Base-by-base conservation (phyloP, 2,888 invertebrate species). In the Hofmannophila pseudospretella region DNA sequence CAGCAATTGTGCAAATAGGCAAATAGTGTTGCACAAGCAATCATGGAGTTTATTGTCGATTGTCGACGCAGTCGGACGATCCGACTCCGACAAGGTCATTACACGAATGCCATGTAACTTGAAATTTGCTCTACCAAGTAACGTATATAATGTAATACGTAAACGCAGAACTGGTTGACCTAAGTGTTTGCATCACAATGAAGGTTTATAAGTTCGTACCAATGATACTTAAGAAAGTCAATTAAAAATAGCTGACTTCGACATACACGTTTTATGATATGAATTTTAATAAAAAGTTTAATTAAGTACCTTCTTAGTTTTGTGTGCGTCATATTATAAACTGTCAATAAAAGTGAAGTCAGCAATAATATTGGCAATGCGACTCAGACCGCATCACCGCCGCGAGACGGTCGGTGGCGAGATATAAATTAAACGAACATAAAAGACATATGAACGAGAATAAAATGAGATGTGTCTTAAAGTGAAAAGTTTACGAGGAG, bases 401-500 rank as follows among this genome's bases (percentile, higher is more conserved):
- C 49, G 42, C 38, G 44, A 39, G 36, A 41, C 51, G 48, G 47
- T 47, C 49, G 45, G 29, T 44, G 46, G 38, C 31, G 33, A 36
- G 58, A 47, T 49, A 71, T 78, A 76, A 79, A 79, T 78, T 66
- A 68, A 54, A 48, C 50, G 46, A 54, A 68, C 64, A 72, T 74
- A 74, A 80, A 76, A 75, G 65, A 72, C 58, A 57, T 49, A 67
- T 63, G 67, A 68, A 64, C 67, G 59, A 47, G 63, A 67, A 72
- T 80, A 74, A 80, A 80, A 78, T 67, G 63, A 71, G 67, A 70
- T 67, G 76, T 79, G 41, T 41, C 78, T 67, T 81, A 75, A 71
- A 73, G 67, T 78, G 72, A 77, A 71, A 74, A 79, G 70, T 80
- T 81, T 81, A 82, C 68, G 80, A 78, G 71, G 58, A 54, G 54